phyloP scores from a whole-genome alignment of 2,797 vertebrate species.

The Esox masquinongy region DNA sequence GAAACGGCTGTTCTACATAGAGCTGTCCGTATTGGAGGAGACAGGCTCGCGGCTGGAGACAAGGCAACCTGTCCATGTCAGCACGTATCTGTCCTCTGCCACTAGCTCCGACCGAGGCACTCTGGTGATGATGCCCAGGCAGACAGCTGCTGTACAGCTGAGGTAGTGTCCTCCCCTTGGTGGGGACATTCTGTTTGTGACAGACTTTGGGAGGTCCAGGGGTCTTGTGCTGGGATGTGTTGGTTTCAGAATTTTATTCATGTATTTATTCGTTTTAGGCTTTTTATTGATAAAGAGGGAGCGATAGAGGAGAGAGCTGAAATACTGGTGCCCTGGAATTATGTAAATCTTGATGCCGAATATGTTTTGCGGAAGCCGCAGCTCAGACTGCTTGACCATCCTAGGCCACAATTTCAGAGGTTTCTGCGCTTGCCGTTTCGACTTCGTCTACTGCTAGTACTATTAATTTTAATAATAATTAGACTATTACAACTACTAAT shows the following conservation, averaged over 20 bases:
- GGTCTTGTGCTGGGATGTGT: not conserved
- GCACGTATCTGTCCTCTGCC: not conserved
- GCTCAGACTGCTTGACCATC: too few relatives aligned
- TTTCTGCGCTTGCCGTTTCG: not conserved
- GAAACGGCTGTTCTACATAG: not conserved
- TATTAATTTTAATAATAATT: too few relatives aligned
- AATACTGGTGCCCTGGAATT: too few relatives aligned
- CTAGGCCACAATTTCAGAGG: not conserved
- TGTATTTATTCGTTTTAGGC: not conserved
- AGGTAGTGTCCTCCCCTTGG: not conserved
- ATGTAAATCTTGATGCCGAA: too few relatives aligned
- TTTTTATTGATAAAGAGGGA: not conserved
- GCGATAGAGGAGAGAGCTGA: too few relatives aligned
- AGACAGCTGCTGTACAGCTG: not conserved
- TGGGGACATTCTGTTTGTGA: not conserved
- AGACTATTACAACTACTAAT: too few relatives aligned
- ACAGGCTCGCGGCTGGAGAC: not conserved
- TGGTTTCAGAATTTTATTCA: not conserved
- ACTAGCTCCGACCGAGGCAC: not conserved
- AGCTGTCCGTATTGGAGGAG: not conserved
- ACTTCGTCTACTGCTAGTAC: too few relatives aligned
- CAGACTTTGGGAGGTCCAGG: not conserved
- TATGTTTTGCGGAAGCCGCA: too few relatives aligned
- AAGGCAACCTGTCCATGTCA: conserved; percentile 3
- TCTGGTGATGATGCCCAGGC: not conserved